Conservation (phyloP, 2,888 invertebrate species). For the Napeogenes sylphis region DNA sequence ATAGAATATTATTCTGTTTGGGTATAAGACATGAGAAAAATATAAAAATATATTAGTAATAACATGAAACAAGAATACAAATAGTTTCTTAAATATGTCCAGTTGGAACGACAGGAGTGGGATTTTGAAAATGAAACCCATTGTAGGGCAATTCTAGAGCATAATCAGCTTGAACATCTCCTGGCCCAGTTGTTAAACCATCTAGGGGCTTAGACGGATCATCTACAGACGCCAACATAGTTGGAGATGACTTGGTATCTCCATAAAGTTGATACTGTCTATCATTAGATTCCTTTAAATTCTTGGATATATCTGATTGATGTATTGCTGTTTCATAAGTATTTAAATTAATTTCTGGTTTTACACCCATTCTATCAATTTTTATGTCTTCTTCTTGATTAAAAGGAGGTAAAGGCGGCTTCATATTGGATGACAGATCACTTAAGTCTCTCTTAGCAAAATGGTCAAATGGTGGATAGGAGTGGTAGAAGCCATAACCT, state of each 20-base stretch:
- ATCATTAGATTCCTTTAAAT: slow-evolving; percentile 7
- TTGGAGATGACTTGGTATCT: slow-evolving; percentile 35
- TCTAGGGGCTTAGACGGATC: slow-evolving; percentile 45
- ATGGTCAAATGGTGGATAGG: slow-evolving; percentile 70
- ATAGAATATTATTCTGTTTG: slow-evolving; percentile 53
- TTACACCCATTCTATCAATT: slow-evolving; percentile 31
- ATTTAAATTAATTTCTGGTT: background rate
- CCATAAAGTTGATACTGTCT: slow-evolving; percentile 56
- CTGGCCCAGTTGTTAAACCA: slow-evolving; percentile 63
- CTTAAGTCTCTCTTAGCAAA: slow-evolving; percentile 64
- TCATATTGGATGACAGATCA: slow-evolving; percentile 47
- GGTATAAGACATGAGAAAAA: slow-evolving; percentile 58
- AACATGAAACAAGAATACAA: slow-evolving; percentile 51
- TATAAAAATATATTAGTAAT: slow-evolving; percentile 54
- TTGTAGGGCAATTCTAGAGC: slow-evolving; percentile 69
- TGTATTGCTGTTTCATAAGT: background rate
- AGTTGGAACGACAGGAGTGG: slow-evolving; percentile 73
- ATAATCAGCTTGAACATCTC: slow-evolving; percentile 71
- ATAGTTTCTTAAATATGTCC: slow-evolving; percentile 57
- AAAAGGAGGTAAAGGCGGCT: slow-evolving; percentile 51
- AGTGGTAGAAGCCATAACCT: slow-evolving; percentile 86
- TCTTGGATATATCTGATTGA: background rate
- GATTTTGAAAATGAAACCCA: slow-evolving; percentile 72
- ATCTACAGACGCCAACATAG: slow-evolving; percentile 52
- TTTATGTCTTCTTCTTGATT: slow-evolving; percentile 27